Conservation (phyloP, 2,888 invertebrate species). For the Folsomia candida region DNA sequence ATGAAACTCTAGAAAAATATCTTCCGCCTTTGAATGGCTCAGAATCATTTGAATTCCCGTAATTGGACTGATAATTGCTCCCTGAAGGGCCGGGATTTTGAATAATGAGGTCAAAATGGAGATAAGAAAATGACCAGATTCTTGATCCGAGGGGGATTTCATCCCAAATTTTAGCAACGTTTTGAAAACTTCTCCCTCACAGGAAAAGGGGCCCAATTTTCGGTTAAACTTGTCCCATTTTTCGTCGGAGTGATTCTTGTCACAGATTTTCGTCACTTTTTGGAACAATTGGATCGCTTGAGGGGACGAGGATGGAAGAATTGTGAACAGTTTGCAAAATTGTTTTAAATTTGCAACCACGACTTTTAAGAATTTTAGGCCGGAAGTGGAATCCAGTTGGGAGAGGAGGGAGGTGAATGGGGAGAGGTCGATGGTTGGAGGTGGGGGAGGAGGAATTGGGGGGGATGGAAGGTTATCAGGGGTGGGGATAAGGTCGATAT, state of each 20-base stretch:
- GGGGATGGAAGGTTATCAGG: too few relatives aligned
- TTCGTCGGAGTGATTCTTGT: neutral
- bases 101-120: conserved; percentile 20
- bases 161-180: conserved; percentile 34
- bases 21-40: conserved; percentile 32
- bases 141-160: conserved; percentile 19
- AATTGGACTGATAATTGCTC: conserved; percentile 21
- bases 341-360: neutral
- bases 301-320: neutral
- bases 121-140: conserved; percentile 13
- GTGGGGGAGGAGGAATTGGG: neutral
- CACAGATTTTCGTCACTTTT: neutral
- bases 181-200: conserved; percentile 27
- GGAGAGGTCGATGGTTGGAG: neutral
- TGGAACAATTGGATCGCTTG: neutral
- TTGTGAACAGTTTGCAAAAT: neutral
- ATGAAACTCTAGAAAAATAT: conserved; percentile 35
- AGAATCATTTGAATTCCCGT: conserved; percentile 41
- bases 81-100: conserved; percentile 3
- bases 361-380: conserved; percentile 7
- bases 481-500: neutral
- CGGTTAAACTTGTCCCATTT: conserved; percentile 12
- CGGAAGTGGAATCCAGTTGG: neutral
- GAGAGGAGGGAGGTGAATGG: neutral
- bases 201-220: conserved; percentile 18